Base-by-base conservation (phyloP, 2,888 invertebrate genomes). In the Invenusta paracnida region DNA sequence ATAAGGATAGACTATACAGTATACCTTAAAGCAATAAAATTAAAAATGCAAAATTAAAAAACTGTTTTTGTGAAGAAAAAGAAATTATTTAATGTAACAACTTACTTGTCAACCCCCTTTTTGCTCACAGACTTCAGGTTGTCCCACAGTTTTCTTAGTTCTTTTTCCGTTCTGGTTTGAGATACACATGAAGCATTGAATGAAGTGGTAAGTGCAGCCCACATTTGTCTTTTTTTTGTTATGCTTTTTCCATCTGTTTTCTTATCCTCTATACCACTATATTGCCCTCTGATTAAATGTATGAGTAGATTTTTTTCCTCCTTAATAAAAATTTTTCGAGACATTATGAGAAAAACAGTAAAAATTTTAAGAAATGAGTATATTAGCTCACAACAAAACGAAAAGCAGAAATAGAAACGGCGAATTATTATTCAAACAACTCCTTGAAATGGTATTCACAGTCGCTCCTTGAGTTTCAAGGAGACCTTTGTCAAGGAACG, bases 401-500 rank as follows among this genome's bases (percentile, higher is more conserved):
- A n/a, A n/a, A n/a, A n/a, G n/a, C n/a, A n/a, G n/a, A n/a, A n/a
- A n/a, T n/a, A n/a, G n/a, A n/a, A n/a, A n/a, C n/a, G n/a, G n/a
- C n/a, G n/a, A n/a, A n/a, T 73, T 13, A 23, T 23, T 13, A 73
- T 73, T 48, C 5, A 73, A 23, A 25, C 73, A 73, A 73, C 73
- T 73, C 27, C 73, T 73, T 73, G 73, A 73, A 73, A 73, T 73
- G 73, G 73, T 73, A 73, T 73, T 73, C 73, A 73, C 73, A 5
- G 73, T 13, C 73, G 27, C 23, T 73, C 5, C 5, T 73, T 73
- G 5, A 13, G 11, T 2, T 73, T 73, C 73, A 73, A 23, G 73
- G 73, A 73, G 73, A 2, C 73, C 73, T 73, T 73, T 73, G 73
- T 73, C 73, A 73, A 73, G 73, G 73, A 73, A 73, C 73, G 73